Percentiles rank a stretch among this genome's conserved stretches.
These are phyloP conservation scores for Phrynosoma platyrhinos DNA, from an alignment of 2,113 vertebrate species.

Conservation along the genomic window DNA sequence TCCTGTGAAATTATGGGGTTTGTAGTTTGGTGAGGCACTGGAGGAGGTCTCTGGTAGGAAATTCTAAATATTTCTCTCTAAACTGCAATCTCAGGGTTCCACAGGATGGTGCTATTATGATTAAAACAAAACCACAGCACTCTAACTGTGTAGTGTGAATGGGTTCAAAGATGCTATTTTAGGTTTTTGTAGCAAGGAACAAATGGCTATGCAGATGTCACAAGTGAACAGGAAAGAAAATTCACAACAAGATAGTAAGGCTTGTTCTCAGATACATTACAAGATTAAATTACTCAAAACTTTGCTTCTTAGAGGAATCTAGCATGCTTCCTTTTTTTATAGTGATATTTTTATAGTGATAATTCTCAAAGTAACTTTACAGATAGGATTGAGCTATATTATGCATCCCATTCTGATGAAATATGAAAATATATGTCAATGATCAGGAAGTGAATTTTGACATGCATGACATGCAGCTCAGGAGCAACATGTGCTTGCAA, in stretches of 20 bases:
- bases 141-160: too few relatives aligned
- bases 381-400: conserved; percentile 53
- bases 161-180: neutral
- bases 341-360: neutral
- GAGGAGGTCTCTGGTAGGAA: too few relatives aligned
- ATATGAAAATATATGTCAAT: conserved; percentile 36
- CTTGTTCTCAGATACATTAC: neutral
- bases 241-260: neutral
- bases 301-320: neutral
- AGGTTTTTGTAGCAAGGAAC: neutral
- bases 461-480: neutral
- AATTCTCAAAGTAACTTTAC: conserved; percentile 57
- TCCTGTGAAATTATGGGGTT: too few relatives aligned
- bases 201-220: neutral
- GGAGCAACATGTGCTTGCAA: neutral
- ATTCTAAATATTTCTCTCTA: too few relatives aligned
- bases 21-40: too few relatives aligned
- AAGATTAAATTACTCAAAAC: neutral
- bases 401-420: conserved; percentile 55
- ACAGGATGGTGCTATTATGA: too few relatives aligned
- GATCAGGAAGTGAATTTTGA: conserved; percentile 26
- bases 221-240: neutral
- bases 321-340: neutral
- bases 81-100: too few relatives aligned
- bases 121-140: too few relatives aligned